Base-by-base conservation (phyloP, 1,140 invertebrate species). In the Drosophila yakuba region DNA sequence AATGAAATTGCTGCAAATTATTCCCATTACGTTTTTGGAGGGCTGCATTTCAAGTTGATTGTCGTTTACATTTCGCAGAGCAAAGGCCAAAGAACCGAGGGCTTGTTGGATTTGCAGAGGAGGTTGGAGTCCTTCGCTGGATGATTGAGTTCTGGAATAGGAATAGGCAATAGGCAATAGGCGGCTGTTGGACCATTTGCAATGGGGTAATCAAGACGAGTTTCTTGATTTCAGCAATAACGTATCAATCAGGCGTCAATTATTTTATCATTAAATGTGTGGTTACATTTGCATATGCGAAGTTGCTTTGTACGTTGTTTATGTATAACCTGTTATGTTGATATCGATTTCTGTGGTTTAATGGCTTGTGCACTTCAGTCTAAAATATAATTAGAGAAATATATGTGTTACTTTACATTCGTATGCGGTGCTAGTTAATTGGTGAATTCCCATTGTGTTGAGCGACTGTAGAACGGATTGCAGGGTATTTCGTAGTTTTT, bases 1-100 rank as follows among this genome's bases (percentile, higher is more conserved):
- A 57, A 67, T 80, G 84, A 80, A 89, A 84, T 88, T 89, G 84
- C 84, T 89, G 84, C 84, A 89, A 89, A 89, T 89, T 89, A 89
- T 89, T 89, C 85, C 84, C 77, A 89, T 89, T 89, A 89, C 85
- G 84, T 78, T 90, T 89, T 88, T 80, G 84, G 76, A 78, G 71
- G 60, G 66, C 80, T 74, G 77, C 80, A 68, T 89, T 89, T 83
- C 77, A 89, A 89, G 66, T 89, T 90, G 84, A 89, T 89, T 89
- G 84, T 89, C 84, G 84, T 90, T 89, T 90, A 84, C 84, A 88
- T 83, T 83, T 79, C 84, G 74, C 59, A 74, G 57, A 61, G 62
- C 38, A 39, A 32, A 59, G 44, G 20, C 35, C 36, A 36, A 20
- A 14, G 44, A 17, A 15, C 35, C n/a, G 38, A 20, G 32, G 47